Evolutionary conservation across 2,888 invertebrate genomes (phyloP).

Genomic region (Hirtodrosophila alboralis): DNA sequence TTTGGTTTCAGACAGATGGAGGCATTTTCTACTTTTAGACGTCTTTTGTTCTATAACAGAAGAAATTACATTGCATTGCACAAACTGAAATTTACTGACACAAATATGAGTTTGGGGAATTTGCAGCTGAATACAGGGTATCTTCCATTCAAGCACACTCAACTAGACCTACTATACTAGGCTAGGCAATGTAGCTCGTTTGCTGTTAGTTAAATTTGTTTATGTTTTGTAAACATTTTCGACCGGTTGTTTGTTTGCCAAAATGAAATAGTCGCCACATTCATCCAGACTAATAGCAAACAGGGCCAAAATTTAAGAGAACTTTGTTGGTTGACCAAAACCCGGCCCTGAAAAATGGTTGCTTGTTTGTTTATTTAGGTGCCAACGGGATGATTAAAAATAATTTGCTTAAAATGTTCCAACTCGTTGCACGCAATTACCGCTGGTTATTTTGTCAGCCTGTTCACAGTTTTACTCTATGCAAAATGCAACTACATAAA

Average conservation of each 20-base stretch:
- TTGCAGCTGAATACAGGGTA: too few relatives aligned
- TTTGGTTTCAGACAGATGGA: too few relatives aligned
- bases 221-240: conserved; percentile 44
- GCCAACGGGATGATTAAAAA: conserved; percentile 70
- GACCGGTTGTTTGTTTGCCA: conserved; percentile 36
- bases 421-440: conserved; percentile 38
- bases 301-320: conserved; percentile 17
- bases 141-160: too few relatives aligned
- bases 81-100: background rate
- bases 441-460: conserved; percentile 43
- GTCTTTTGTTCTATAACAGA: too few relatives aligned
- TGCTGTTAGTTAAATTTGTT: conserved; percentile 30
- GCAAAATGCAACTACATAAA: conserved; percentile 9
- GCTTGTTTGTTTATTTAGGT: conserved; percentile 61
- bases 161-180: too few relatives aligned
- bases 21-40: too few relatives aligned
- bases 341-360: conserved; percentile 35
- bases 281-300: conserved; percentile 27
- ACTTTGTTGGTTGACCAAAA: conserved; percentile 41
- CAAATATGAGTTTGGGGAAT: background rate
- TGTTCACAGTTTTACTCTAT: conserved; percentile 8
- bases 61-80: too few relatives aligned
- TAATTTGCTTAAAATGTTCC: conserved; percentile 62
- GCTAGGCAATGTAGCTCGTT: background rate
- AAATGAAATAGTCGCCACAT: conserved; percentile 38